phyloP scores from a whole-genome alignment of 2,888 invertebrate genomes.

The Penaeus monodon region DNA sequence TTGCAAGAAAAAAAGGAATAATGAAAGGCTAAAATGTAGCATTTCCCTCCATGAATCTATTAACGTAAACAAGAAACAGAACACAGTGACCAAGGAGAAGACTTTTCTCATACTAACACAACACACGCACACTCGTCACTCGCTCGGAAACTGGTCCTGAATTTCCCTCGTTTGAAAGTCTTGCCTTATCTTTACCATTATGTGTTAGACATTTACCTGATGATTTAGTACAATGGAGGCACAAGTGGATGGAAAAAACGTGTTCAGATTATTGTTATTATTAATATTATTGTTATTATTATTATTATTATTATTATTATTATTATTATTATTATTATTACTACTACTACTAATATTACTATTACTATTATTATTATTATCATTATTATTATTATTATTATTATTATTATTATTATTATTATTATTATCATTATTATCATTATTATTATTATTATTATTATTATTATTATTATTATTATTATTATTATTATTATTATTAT shows the following conservation, averaged over 20 bases:
- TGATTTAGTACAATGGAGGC: not conserved
- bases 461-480: not conserved
- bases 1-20: too few relatives aligned
- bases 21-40: too few relatives aligned
- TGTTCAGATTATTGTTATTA: not conserved
- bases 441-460: not conserved
- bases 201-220: too few relatives aligned
- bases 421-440: constrained; percentile 2
- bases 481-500: not conserved
- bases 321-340: not conserved
- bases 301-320: not conserved
- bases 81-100: too few relatives aligned
- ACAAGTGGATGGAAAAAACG: not conserved
- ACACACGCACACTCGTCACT: too few relatives aligned
- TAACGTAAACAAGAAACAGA: too few relatives aligned
- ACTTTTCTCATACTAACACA: too few relatives aligned
- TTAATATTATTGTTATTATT: not conserved
- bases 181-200: not conserved
- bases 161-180: not conserved
- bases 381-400: not conserved
- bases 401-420: not conserved
- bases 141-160: too few relatives aligned
- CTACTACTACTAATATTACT: not conserved
- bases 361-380: constrained; percentile 2
- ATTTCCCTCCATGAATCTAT: too few relatives aligned